phyloP scores from a whole-genome alignment of 1,140 invertebrate species.

The Drosophila lacertosa region DNA sequence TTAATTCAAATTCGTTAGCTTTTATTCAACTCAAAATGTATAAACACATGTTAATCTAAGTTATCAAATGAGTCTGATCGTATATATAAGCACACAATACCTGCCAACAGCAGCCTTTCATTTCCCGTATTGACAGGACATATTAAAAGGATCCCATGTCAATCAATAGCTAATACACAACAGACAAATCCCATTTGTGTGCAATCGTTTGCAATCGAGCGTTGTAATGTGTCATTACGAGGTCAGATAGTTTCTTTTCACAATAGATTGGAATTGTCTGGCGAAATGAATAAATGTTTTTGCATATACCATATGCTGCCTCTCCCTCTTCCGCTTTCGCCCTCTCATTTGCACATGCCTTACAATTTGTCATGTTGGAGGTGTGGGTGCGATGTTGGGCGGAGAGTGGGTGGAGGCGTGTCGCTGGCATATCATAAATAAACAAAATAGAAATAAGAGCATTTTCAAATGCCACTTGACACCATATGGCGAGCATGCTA shows the following conservation, averaged over 20 bases:
- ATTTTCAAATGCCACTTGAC: conserved; percentile 81
- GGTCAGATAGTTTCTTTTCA: conserved; percentile 5
- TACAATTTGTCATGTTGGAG: too few relatives aligned
- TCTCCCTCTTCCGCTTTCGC: neutral
- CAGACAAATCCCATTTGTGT: conserved; percentile 2
- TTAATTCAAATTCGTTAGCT: too few relatives aligned
- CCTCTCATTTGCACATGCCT: neutral
- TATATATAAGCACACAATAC: too few relatives aligned
- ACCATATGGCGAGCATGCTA: conserved; percentile 70
- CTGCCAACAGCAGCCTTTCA: too few relatives aligned
- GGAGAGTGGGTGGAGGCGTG: neutral
- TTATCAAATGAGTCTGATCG: too few relatives aligned
- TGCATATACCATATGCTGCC: neutral
- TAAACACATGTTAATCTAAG: too few relatives aligned
- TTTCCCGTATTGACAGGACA: neutral
- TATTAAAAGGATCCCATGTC: neutral
- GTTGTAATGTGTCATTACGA: conserved; percentile 13
- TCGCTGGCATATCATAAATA: conserved; percentile 55
- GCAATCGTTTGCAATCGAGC: conserved; percentile 1
- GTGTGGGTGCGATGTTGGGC: too few relatives aligned
- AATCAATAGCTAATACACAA: conserved; percentile 4
- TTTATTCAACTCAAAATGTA: too few relatives aligned
- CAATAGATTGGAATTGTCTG: conserved; percentile 1
- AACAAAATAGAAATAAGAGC: conserved; percentile 73
- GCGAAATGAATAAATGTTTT: conserved; percentile 10